phyloP scores from a whole-genome alignment of 1,140 invertebrate species.

The Mizuhopecten yessoensis region DNA sequence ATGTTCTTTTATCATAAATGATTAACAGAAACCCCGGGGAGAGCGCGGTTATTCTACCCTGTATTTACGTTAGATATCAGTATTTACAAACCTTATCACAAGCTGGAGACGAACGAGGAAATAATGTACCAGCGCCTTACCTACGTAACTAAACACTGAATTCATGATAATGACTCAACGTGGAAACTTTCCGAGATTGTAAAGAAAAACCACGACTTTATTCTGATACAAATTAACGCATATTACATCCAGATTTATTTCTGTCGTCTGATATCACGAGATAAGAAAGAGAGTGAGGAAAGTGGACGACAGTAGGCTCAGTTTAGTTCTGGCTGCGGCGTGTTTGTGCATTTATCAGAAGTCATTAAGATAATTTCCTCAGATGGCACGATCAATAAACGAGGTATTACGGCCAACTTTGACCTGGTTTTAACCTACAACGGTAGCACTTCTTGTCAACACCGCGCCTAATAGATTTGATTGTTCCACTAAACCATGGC shows the following conservation, averaged over 20 bases:
- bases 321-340: background rate
- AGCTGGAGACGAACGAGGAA: background rate
- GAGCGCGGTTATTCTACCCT: background rate
- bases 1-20: slow-evolving; percentile 39
- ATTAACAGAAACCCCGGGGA: background rate
- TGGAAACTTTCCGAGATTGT: background rate
- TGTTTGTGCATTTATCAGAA: slow-evolving; percentile 33
- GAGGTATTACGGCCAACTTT: slow-evolving; percentile 8
- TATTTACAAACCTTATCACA: background rate
- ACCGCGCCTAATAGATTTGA: slow-evolving; percentile 16
- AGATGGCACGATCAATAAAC: background rate
- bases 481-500: background rate
- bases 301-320: background rate
- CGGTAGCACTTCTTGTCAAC: slow-evolving; percentile 31
- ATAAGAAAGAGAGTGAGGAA: background rate
- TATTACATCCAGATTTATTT: slow-evolving; percentile 3
- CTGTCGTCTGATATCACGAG: background rate
- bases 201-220: background rate
- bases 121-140: background rate
- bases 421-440: slow-evolving; percentile 18
- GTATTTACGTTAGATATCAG: background rate
- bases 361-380: slow-evolving; percentile 29
- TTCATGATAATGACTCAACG: slow-evolving; percentile 31
- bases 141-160: background rate
- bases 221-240: slow-evolving; percentile 14